Evolutionary conservation across 1,140 invertebrate genomes (phyloP).

Genomic region (Druon quercuslanigerum): DNA sequence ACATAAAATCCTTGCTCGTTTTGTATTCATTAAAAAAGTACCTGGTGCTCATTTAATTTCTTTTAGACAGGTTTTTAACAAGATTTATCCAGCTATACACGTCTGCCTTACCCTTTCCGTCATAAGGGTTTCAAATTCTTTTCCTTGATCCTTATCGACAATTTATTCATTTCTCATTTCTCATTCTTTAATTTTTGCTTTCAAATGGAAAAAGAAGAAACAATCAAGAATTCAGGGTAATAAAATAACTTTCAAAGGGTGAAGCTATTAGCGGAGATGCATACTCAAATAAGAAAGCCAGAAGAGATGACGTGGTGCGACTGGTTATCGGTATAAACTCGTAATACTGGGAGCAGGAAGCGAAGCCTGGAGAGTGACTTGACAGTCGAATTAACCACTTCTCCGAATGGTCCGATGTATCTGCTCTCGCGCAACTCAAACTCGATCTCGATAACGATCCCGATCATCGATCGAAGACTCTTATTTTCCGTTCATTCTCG

Average conservation of each 20-base stretch:
- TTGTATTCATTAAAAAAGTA: no score
- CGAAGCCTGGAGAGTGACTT: constrained; percentile 55
- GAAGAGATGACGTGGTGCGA: constrained; percentile 42
- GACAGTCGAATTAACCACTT: constrained; percentile 62
- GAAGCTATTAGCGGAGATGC: neutral
- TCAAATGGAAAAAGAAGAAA: no score
- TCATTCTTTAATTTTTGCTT: no score
- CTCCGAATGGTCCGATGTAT: constrained; percentile 55
- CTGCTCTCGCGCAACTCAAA: constrained; percentile 47
- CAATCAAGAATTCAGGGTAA: no score
- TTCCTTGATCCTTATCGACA: no score
- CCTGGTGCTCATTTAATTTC: no score
- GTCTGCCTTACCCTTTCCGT: no score
- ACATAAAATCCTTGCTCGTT: no score
- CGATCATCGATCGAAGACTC: constrained; percentile 44
- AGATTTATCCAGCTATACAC: no score
- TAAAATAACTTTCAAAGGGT: neutral
- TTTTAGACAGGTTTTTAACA: no score
- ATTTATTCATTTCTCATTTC: no score
- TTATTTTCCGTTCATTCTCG: constrained; percentile 49
- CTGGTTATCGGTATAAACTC: constrained; percentile 48
- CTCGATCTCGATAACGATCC: constrained; percentile 57
- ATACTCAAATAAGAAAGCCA: constrained; percentile 33
- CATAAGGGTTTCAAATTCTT: no score
- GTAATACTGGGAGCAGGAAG: constrained; percentile 64